Conservation (phyloP, 53 echinoderm and acorn worm species). For the Stichopus horrens region DNA sequence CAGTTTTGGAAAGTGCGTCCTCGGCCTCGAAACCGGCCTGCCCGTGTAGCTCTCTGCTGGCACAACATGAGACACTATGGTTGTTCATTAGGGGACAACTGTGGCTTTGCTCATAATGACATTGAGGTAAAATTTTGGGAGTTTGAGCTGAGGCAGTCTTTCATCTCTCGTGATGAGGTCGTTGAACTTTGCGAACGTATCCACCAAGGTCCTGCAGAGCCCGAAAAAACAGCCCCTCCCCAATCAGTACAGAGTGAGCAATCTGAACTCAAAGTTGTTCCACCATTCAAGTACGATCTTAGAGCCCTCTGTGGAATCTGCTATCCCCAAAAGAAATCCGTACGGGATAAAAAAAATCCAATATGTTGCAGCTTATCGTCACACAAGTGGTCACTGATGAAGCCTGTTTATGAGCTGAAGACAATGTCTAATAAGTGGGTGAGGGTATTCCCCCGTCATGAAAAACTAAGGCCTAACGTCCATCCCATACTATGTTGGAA, state of each 20-base stretch:
- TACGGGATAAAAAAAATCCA: slow-evolving; percentile 54
- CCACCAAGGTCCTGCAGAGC: not conserved
- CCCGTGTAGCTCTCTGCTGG: slow-evolving; percentile 68
- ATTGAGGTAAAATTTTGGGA: slow-evolving; percentile 74
- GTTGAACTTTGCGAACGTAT: slow-evolving; percentile 43
- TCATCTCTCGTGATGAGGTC: slow-evolving; percentile 55
- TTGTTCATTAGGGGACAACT: slow-evolving; percentile 62
- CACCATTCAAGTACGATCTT: slow-evolving; percentile 19
- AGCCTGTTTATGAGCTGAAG: slow-evolving; percentile 57
- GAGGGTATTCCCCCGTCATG: slow-evolving; percentile 62
- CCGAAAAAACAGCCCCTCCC: not conserved
- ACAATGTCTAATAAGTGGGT: slow-evolving; percentile 51
- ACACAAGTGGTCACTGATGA: slow-evolving; percentile 67
- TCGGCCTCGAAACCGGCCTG: slow-evolving; percentile 72
- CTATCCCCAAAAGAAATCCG: slow-evolving; percentile 52
- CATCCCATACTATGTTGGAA: slow-evolving; percentile 59
- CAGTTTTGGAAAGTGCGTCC: slow-evolving; percentile 70
- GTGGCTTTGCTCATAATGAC: slow-evolving; percentile 77
- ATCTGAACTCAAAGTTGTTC: not conserved
- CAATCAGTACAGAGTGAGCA: not conserved
- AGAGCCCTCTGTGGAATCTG: slow-evolving; percentile 74
- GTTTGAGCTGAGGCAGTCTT: slow-evolving; percentile 56
- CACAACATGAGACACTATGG: slow-evolving; percentile 64
- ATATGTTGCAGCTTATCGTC: slow-evolving; percentile 50
- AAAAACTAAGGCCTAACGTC: slow-evolving; percentile 52